These are phyloP conservation scores for Muschampia plurimacula DNA, from an alignment of 2,888 invertebrate species.

Conservation along the genomic window DNA sequence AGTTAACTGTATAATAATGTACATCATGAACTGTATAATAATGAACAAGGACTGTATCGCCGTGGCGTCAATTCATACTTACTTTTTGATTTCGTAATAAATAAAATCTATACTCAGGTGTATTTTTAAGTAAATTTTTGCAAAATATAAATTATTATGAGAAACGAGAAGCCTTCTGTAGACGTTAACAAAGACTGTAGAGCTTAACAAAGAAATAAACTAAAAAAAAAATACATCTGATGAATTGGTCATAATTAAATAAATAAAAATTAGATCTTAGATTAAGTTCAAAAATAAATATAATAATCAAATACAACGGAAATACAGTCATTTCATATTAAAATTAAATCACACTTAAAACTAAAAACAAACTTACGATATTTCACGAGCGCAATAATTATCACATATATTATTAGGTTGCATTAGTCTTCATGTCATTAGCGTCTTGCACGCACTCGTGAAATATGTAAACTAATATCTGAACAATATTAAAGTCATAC, in stretches of 20 bases:
- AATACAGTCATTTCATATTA: constrained; percentile 27
- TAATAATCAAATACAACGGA: neutral
- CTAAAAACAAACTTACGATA: constrained; percentile 24
- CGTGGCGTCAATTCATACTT: neutral
- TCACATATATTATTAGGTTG: constrained; percentile 28
- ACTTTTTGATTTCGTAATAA: neutral
- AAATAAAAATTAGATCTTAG: no score
- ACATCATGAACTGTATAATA: neutral
- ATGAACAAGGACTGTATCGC: constrained; percentile 21
- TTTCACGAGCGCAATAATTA: constrained; percentile 34
- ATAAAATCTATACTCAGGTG: neutral
- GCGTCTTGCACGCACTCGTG: constrained; percentile 43
- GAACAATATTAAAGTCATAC: constrained; percentile 45
- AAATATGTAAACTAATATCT: constrained; percentile 45
- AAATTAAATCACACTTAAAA: constrained; percentile 9
- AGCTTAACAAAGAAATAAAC: no score
- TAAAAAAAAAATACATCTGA: no score
- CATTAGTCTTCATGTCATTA: constrained; percentile 28
- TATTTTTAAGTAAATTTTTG: neutral
- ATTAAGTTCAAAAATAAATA: neutral
- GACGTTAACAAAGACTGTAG: no score
- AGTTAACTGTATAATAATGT: constrained; percentile 11
- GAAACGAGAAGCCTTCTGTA: no score
- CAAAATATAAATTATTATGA: no score
- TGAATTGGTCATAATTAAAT: no score